phyloP scores from a whole-genome alignment of 92 coral and sea anemone species.

The Nematostella vectensis region DNA sequence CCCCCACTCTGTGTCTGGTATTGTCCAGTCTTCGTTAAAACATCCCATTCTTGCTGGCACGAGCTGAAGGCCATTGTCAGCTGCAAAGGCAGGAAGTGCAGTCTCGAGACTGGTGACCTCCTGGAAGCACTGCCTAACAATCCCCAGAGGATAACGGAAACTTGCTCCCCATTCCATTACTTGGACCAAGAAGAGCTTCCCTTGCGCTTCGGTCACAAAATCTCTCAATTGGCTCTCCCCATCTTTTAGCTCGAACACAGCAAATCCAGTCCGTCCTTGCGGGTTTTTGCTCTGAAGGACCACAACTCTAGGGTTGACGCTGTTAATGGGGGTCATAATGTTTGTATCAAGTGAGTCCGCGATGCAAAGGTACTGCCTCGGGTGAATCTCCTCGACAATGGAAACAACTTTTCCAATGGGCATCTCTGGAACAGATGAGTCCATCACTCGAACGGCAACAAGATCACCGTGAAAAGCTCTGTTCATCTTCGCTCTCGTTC shows the following conservation, averaged over 20 bases:
- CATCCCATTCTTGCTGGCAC: conserved; percentile 32
- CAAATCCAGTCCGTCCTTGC: conserved; percentile 71
- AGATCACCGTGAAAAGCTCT: conserved; percentile 77
- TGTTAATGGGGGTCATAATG: conserved; percentile 84
- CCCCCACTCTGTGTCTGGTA: conserved; percentile 58
- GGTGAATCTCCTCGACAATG: conserved; percentile 56
- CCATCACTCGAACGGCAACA: conserved; percentile 65
- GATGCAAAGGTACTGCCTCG: conserved; percentile 64
- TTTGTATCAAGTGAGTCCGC: conserved; percentile 59
- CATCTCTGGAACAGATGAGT: conserved; percentile 6
- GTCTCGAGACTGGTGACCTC: conserved; percentile 35
- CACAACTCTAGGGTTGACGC: conserved; percentile 63
- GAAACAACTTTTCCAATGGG: conserved; percentile 69
- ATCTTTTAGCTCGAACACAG: conserved; percentile 47
- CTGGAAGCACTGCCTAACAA: conserved; percentile 60
- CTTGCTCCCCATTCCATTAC: conserved; percentile 89
- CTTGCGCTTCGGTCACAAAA: conserved; percentile 59
- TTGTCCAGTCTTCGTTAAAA: conserved; percentile 54
- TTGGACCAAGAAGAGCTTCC: conserved; percentile 87
- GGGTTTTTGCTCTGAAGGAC: conserved; percentile 80
- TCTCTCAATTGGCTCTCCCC: conserved; percentile 39
- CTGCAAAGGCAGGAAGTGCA: conserved; percentile 54
- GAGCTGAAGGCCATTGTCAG: conserved; percentile 60
- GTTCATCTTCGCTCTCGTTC: conserved; percentile 59
- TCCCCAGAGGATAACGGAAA: conserved; percentile 82